Evolutionary conservation across 2,113 vertebrate genomes (phyloP).

Genomic region (Actenoides hombroni): DNA sequence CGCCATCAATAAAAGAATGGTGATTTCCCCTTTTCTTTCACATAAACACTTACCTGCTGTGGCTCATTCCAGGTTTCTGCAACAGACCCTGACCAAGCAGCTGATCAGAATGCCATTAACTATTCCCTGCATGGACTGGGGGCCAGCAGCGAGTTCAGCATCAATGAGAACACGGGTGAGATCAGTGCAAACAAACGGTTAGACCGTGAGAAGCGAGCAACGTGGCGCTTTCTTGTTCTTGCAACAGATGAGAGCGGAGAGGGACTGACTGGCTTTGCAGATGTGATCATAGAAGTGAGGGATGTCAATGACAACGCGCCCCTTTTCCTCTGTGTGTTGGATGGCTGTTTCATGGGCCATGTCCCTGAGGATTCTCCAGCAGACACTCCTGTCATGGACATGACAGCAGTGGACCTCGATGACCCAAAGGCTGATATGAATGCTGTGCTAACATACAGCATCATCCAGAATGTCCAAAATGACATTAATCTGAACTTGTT

Average conservation of each 20-base stretch:
- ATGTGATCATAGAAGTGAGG: slow-evolving; percentile 83
- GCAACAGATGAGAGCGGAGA: slow-evolving; percentile 85
- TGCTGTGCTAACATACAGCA: slow-evolving; percentile 83
- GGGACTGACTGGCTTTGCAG: slow-evolving; percentile 88
- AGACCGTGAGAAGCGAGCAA: slow-evolving; percentile 80
- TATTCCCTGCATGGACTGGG: slow-evolving; percentile 88
- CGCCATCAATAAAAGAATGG: neutral
- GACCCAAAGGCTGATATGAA: slow-evolving; percentile 82
- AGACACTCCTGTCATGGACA: slow-evolving; percentile 85
- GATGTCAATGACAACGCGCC: slow-evolving; percentile 86
- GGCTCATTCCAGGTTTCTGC: slow-evolving; percentile 81
- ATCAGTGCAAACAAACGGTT: slow-evolving; percentile 78
- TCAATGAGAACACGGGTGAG: slow-evolving; percentile 78
- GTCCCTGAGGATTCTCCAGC: slow-evolving; percentile 84
- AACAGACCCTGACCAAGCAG: slow-evolving; percentile 83
- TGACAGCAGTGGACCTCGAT: slow-evolving; percentile 85
- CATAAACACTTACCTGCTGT: neutral
- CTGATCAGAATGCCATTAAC: slow-evolving; percentile 80
- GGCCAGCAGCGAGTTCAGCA: slow-evolving; percentile 81
- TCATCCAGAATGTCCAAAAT: slow-evolving; percentile 84
- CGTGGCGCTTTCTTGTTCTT: slow-evolving; percentile 86
- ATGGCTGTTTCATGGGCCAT: slow-evolving; percentile 81
- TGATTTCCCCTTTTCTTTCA: neutral
- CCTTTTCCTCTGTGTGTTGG: slow-evolving; percentile 80
- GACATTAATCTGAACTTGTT: slow-evolving; percentile 88